Percentiles rank a stretch among this genome's conserved stretches.
Evolutionary conservation across 2,888 invertebrate genomes (phyloP).

Genomic region (Meiosimyza decipiens): DNA sequence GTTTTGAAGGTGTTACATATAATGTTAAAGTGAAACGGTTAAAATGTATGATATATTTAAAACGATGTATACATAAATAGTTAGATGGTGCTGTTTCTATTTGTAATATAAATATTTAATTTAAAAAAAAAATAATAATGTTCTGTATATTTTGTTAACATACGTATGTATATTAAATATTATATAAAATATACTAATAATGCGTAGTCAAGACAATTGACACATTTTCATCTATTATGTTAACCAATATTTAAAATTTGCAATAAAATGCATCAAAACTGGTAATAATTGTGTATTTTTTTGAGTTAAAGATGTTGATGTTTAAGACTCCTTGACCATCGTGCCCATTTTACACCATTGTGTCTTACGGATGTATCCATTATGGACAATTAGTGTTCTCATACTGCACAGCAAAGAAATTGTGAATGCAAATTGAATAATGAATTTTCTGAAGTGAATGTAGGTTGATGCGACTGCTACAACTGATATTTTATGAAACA

Average conservation of each 20-base stretch:
- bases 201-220: not conserved
- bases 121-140: not conserved
- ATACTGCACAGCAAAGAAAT: conserved; percentile 3
- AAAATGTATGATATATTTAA: not conserved
- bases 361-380: conserved; percentile 13
- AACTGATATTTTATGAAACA: no score
- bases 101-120: conserved; percentile 6
- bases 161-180: not conserved
- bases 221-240: conserved; percentile 17
- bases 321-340: not conserved
- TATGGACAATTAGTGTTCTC: conserved; percentile 18
- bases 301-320: not conserved
- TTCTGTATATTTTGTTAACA: conserved; percentile 1
- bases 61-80: conserved; percentile 11
- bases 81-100: conserved; percentile 20
- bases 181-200: not conserved
- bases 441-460: not conserved
- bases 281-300: not conserved
- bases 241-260: conserved; percentile 22
- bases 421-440: conserved; percentile 24
- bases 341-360: not conserved
- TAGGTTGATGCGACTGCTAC: not conserved
- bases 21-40: not conserved
- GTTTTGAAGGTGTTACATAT: not conserved
- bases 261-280: conserved; percentile 31